Conservation (phyloP, 2,113 vertebrate genomes). For the Struthidea cinerea region DNA sequence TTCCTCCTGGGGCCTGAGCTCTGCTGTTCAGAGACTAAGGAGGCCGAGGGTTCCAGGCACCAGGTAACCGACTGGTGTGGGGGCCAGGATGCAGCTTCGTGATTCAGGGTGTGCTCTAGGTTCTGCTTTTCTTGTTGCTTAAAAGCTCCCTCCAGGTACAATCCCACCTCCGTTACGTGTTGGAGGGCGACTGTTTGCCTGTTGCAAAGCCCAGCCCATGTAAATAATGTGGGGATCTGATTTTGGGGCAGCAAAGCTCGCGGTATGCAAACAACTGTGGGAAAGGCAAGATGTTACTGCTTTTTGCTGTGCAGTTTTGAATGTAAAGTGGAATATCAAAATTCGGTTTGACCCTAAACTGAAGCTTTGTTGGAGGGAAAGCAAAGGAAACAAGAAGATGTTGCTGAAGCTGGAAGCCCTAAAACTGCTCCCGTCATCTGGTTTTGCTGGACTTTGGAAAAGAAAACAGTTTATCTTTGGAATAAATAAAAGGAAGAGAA, state of each 20-base stretch:
- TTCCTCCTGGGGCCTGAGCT: not conserved
- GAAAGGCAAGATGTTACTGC: not conserved
- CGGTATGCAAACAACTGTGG: not conserved
- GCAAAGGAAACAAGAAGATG: not conserved
- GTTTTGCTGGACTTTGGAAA: not conserved
- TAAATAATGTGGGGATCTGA: slow-evolving; percentile 7
- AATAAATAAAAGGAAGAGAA: slow-evolving; percentile 27
- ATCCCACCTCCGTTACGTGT: not conserved
- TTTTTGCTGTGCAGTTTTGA: not conserved
- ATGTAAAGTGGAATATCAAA: not conserved
- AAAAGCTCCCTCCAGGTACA: not conserved
- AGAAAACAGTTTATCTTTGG: slow-evolving; percentile 47
- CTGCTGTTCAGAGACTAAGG: fast-evolving
- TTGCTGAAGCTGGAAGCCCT: not conserved
- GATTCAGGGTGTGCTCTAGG: not conserved
- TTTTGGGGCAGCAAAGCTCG: not conserved
- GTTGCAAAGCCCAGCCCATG: not conserved
- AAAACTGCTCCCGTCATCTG: not conserved
- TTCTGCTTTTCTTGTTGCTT: not conserved
- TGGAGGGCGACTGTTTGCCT: not conserved
- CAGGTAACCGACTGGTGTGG: fast-evolving
- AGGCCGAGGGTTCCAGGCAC: not conserved
- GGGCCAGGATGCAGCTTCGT: fast-evolving
- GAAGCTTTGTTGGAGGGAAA: not conserved
- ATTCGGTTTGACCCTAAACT: not conserved